Percentiles rank a stretch among this genome's conserved stretches.
Conservation (phyloP, 1,140 invertebrate genomes). For the Eumaeus atala region DNA sequence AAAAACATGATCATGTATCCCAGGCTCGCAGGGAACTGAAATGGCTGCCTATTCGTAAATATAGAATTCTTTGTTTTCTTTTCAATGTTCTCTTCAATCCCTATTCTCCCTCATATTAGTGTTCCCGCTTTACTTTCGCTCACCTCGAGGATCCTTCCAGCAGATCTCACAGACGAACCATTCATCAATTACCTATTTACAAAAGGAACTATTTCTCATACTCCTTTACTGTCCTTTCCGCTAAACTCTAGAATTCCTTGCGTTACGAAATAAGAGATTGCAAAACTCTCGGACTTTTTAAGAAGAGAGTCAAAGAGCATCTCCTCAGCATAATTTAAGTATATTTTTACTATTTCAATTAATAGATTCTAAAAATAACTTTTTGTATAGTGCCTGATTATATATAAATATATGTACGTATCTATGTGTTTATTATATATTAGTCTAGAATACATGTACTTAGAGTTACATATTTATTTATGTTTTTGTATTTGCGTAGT, state of each 20-base stretch:
- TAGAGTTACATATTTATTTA: too few relatives aligned
- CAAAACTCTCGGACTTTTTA: neutral
- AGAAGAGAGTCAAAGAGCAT: neutral
- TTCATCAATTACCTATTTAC: neutral
- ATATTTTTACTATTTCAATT: too few relatives aligned
- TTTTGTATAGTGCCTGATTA: too few relatives aligned
- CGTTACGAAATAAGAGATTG: neutral
- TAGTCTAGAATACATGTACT: too few relatives aligned
- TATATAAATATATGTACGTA: too few relatives aligned
- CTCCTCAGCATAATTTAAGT: too few relatives aligned
- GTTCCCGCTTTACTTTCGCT: neutral
- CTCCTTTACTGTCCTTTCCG: neutral
- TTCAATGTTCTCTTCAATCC: neutral
- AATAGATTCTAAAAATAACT: too few relatives aligned
- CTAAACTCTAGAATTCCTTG: neutral
- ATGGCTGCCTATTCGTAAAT: neutral
- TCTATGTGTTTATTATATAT: too few relatives aligned
- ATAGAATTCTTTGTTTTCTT: neutral
- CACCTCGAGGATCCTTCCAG: neutral
- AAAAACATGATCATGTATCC: neutral
- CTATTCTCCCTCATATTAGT: neutral
- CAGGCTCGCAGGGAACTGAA: conserved; percentile 2
- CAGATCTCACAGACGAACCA: neutral
- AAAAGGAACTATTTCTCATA: neutral
- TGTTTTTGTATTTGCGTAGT: too few relatives aligned